A percentile compares a stretch with the other conserved stretches of the same genome.
Evolutionary conservation across 2,113 vertebrate species (phyloP).

Genomic region (Oreocharis arfaki): DNA sequence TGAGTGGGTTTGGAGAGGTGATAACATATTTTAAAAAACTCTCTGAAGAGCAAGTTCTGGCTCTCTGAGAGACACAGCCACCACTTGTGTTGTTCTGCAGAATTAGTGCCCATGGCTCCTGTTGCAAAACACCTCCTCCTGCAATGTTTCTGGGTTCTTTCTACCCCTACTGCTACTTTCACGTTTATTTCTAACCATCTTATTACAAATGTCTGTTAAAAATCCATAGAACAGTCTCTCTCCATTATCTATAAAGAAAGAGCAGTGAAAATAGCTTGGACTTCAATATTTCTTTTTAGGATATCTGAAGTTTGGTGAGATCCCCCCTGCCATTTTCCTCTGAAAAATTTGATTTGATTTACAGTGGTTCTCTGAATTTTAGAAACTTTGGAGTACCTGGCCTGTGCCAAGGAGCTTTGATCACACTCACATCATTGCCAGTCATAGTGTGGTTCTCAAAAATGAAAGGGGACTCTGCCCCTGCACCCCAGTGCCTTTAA

Average conservation of each 20-base stretch:
- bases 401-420: neutral
- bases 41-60: neutral
- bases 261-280: neutral
- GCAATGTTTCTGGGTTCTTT: fast-evolving
- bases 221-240: neutral
- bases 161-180: neutral
- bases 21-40: fast-evolving
- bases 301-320: neutral
- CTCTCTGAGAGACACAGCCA: neutral
- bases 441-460: neutral
- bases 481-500: neutral
- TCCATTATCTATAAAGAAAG: neutral
- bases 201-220: neutral
- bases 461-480: neutral
- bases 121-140: neutral
- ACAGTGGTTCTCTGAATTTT: neutral
- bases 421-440: neutral
- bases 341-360: neutral
- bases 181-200: neutral
- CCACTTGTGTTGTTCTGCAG: neutral
- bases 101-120: neutral
- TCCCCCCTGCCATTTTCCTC: neutral
- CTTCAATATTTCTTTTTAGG: neutral
- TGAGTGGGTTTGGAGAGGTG: neutral
- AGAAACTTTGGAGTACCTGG: neutral